Evolutionary conservation across 2,113 vertebrate species (phyloP), one percentile per base, ranked within the genome.

Genomic region (Catagonus wagneri): DNA sequence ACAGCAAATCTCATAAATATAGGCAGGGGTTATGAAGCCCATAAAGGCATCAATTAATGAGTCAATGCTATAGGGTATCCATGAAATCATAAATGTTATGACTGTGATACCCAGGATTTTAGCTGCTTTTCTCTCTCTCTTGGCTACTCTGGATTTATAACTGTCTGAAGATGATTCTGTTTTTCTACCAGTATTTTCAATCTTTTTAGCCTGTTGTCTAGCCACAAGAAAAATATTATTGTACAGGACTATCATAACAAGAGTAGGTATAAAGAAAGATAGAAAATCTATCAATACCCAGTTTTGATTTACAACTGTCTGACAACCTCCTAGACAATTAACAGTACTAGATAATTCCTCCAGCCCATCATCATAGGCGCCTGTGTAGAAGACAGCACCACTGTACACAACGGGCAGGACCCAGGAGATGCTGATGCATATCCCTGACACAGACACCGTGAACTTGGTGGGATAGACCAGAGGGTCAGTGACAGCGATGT

Each of bases 401-500:
- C 60, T 75, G 14, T 19, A 71, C 1, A 7, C 75, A 22, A 61
- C 16, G 39, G 29, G 29, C 52, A 79, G 36, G 1, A 32, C 34
- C 52, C 63, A 61, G 52, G 54, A 74, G 52, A 78, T 14, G 39
- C 34, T 60, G 39, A 75, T 39, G 32, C 94, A 89, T 0, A 85
- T 10, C 3, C 76, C 36, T 0, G 78, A 94, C 50, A 89, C 50
- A 13, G 61, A n/a, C 36, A 66, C 78, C 0, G 65, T 92, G 88
- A 95, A 54, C 92, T 80, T 95, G 88, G 88, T 84, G 12, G 94
- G 96, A 54, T 36, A 94, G 78, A 80, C 50, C 90, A 97, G 87
- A 60, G 94, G 97, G 63, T 96, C 95, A 0, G 95, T 97, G 6
- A 97, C 92, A 13, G 92, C 97, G 3, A 92, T 61, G 54, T 95